A percentile compares a stretch with the other conserved stretches of the same genome.
Evolutionary conservation across 1,140 invertebrate genomes (phyloP).

Genomic region (Varroa destructor): DNA sequence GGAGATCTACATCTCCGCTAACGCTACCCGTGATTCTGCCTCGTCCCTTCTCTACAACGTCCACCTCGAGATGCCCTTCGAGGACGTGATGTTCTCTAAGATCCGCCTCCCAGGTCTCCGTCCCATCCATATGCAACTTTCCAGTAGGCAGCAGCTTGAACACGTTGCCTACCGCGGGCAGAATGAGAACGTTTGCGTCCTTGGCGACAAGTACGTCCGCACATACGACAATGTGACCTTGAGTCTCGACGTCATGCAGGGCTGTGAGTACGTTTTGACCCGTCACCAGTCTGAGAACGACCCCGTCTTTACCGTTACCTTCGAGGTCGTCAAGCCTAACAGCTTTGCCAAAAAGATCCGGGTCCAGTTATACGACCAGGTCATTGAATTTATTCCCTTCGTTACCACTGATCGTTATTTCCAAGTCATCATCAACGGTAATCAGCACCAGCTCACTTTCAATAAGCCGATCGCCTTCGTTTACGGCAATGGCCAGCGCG

Average conservation of each 20-base stretch:
- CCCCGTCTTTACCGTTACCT: constrained; percentile 8
- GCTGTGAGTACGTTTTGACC: constrained; percentile 19
- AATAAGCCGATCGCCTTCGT: neutral
- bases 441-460: neutral
- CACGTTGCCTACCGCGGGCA: neutral
- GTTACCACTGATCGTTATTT: neutral
- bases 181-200: neutral
- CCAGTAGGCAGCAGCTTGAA: constrained; percentile 13
- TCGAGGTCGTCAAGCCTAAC: neutral
- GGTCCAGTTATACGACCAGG: neutral
- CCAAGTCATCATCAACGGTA: neutral
- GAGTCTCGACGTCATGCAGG: neutral
- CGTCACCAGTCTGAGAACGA: neutral
- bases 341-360: constrained; percentile 1
- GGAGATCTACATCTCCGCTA: constrained; percentile 15
- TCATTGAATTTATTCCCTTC: neutral
- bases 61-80: constrained; percentile 21
- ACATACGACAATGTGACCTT: constrained; percentile 18
- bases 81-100: constrained; percentile 10
- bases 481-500: constrained; percentile 5
- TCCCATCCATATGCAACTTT: constrained; percentile 2
- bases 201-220: neutral
- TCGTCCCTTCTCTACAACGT: constrained; percentile 14
- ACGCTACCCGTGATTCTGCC: neutral
- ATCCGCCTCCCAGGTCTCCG: constrained; percentile 13